These are phyloP conservation scores for Melanotaenia duboulayi DNA, from an alignment of 2,113 vertebrate species.

Conservation along the genomic window DNA sequence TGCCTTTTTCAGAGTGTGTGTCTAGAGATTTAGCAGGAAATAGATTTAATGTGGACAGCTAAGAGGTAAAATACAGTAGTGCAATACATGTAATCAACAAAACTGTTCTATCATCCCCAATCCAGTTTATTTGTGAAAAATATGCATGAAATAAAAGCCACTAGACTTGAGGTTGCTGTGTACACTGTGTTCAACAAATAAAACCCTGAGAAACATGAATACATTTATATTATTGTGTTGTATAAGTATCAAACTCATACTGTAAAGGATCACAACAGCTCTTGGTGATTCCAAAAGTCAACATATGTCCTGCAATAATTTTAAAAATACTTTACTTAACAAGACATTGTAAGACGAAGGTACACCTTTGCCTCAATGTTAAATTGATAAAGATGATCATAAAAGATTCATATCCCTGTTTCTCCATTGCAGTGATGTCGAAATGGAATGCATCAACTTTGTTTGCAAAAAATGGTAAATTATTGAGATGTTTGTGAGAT, in stretches of 20 bases:
- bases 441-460: slow-evolving; percentile 27
- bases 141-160: neutral
- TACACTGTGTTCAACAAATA: no score
- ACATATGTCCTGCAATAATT: slow-evolving; percentile 3
- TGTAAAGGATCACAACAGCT: neutral
- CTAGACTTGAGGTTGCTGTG: neutral
- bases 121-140: neutral
- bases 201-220: no score
- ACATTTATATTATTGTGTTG: neutral
- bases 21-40: neutral
- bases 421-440: slow-evolving; percentile 1
- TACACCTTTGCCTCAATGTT: slow-evolving; percentile 1
- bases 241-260: neutral
- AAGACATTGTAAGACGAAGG: slow-evolving; percentile 10
- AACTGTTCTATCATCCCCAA: neutral
- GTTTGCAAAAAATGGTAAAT: slow-evolving; percentile 30
- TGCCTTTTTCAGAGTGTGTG: slow-evolving; percentile 1
- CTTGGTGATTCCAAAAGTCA: neutral
- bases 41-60: slow-evolving; percentile 10
- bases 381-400: slow-evolving; percentile 15
- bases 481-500: slow-evolving; percentile 39
- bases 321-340: neutral
- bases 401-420: slow-evolving; percentile 11
- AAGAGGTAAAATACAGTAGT: slow-evolving; percentile 3
- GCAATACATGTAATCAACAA: slow-evolving; percentile 3